Evolutionary conservation across 2,888 invertebrate genomes (phyloP).

Genomic region (Euphydryas editha): DNA sequence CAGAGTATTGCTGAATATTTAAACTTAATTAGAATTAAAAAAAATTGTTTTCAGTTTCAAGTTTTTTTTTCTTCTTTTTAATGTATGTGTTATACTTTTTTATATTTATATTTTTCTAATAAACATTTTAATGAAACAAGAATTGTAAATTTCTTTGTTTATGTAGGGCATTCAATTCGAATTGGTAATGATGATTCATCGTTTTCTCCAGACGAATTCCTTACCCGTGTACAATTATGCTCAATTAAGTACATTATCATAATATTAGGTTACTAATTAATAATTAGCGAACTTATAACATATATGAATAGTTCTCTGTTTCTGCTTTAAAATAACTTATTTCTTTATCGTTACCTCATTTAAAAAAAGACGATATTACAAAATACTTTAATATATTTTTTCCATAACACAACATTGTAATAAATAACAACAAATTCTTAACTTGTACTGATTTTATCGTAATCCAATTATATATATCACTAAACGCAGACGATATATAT

Average conservation of each 20-base stretch:
- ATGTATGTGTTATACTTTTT: too few species aligned
- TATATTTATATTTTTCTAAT: background rate
- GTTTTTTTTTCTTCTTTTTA: too few species aligned
- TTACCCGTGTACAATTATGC: slow-evolving; percentile 33
- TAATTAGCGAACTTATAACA: slow-evolving; percentile 7
- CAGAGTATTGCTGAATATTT: too few species aligned
- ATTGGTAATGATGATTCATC: slow-evolving; percentile 34
- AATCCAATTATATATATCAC: too few species aligned
- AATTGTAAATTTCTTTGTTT: slow-evolving; percentile 11
- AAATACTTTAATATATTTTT: background rate
- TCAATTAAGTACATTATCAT: slow-evolving; percentile 25
- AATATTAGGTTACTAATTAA: slow-evolving; percentile 1
- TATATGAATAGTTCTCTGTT: slow-evolving; percentile 11
- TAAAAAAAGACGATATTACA: background rate
- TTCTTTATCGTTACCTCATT: too few species aligned
- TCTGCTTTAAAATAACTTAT: background rate
- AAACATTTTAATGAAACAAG: background rate
- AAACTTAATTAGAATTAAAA: too few species aligned
- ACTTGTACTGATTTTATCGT: too few species aligned
- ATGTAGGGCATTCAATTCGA: slow-evolving; percentile 30
- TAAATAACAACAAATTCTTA: too few species aligned
- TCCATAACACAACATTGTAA: too few species aligned
- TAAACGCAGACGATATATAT: too few species aligned
- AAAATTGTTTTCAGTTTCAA: too few species aligned
- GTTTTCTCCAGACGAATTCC: slow-evolving; percentile 41